Evolutionary conservation across 2,113 vertebrate genomes (phyloP).

Genomic region (Myotis lucifugus): DNA sequence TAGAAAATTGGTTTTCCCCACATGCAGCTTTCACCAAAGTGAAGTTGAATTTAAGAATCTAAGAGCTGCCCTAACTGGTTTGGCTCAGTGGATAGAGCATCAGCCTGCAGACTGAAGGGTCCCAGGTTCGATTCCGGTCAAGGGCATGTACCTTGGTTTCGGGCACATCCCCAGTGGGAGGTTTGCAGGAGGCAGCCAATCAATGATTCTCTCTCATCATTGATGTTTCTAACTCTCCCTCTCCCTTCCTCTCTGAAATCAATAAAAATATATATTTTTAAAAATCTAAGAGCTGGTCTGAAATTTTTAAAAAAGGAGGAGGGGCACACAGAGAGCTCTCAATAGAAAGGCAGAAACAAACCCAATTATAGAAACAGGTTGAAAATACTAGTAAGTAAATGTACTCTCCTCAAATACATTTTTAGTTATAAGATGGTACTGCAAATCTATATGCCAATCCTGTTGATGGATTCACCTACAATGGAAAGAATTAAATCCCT

Average conservation of each 20-base stretch:
- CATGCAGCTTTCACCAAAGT: neutral
- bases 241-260: too few relatives aligned
- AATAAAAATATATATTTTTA: too few relatives aligned
- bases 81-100: too few relatives aligned
- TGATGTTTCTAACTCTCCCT: too few relatives aligned
- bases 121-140: too few relatives aligned
- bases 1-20: neutral
- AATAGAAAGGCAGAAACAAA: neutral
- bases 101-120: too few relatives aligned
- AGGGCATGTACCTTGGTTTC: too few relatives aligned
- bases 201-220: too few relatives aligned
- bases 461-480: slow-evolving; percentile 28
- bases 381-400: neutral
- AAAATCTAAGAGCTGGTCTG: neutral
- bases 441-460: neutral
- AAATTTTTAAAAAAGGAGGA: neutral
- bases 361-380: neutral
- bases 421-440: neutral
- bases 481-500: slow-evolving; percentile 20
- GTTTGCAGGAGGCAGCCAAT: too few relatives aligned
- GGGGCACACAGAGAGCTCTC: neutral
- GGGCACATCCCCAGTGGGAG: too few relatives aligned
- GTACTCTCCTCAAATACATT: neutral
- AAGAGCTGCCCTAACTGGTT: too few relatives aligned
- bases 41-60: neutral